Evolutionary conservation across 2,113 vertebrate genomes (phyloP).

Genomic region (Nannobrachium achirus): DNA sequence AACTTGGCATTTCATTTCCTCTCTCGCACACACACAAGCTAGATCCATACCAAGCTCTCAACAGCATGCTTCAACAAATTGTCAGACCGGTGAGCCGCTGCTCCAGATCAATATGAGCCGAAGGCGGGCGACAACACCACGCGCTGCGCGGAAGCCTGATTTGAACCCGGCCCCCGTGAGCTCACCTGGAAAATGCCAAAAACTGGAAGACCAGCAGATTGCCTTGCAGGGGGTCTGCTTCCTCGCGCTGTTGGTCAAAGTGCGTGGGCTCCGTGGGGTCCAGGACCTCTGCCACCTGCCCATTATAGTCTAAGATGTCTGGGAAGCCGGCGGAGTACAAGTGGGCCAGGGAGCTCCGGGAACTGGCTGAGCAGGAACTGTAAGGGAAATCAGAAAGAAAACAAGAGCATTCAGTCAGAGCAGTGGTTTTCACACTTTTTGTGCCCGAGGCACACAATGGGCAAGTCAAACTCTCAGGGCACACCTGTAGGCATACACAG

Average conservation of each 20-base stretch:
- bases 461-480: too few relatives aligned
- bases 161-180: neutral
- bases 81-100: neutral
- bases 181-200: conserved; percentile 90
- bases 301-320: conserved; percentile 79
- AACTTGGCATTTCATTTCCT: neutral
- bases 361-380: conserved; percentile 78
- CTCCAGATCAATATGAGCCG: neutral
- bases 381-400: neutral
- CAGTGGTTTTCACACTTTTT: too few relatives aligned
- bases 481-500: too few relatives aligned
- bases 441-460: conserved; percentile 9
- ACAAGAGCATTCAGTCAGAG: conserved; percentile 4
- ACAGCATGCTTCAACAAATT: conserved; percentile 5
- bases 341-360: conserved; percentile 81
- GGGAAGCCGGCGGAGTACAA: conserved; percentile 85
- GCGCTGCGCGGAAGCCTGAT: neutral
- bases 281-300: conserved; percentile 81
- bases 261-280: conserved; percentile 72
- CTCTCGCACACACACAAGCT: neutral
- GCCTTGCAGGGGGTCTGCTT: conserved; percentile 83
- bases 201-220: conserved; percentile 92
- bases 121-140: neutral
- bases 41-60: neutral
- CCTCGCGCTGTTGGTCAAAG: conserved; percentile 83